These are phyloP conservation scores for Melanophora roralis DNA, from an alignment of 2,888 invertebrate species.

Conservation along the genomic window DNA sequence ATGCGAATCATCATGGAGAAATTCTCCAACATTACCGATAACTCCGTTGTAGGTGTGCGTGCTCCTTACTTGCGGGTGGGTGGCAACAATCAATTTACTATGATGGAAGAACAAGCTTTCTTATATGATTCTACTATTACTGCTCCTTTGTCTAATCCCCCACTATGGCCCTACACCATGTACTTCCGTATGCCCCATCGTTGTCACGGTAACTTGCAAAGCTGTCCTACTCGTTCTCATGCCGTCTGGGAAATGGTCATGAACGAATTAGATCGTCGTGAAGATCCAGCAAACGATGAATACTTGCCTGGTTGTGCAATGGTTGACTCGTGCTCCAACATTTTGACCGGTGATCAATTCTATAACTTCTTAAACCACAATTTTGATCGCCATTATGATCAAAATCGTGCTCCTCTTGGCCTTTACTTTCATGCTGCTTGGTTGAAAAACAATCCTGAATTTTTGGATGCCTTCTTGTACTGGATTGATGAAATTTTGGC, in stretches of 20 bases:
- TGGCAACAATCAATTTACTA: constrained; percentile 96
- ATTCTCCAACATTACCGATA: constrained; percentile 92
- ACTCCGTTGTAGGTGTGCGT: constrained; percentile 93
- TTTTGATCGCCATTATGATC: constrained; percentile 93
- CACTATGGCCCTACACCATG: constrained; percentile 98
- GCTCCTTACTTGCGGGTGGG: constrained; percentile 94
- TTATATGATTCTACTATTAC: constrained; percentile 97
- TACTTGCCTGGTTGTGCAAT: constrained; percentile 94
- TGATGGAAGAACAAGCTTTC: constrained; percentile 98
- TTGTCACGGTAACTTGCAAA: constrained; percentile 94
- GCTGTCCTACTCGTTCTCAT: constrained; percentile 93
- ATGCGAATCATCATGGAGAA: constrained; percentile 94
- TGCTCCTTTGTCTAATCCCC: constrained; percentile 92
- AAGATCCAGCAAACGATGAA: constrained; percentile 93
- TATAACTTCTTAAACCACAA: constrained; percentile 96
- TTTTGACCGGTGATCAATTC: constrained; percentile 93
- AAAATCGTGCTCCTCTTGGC: constrained; percentile 92
- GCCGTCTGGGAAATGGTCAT: constrained; percentile 98
- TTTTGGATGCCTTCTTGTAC: constrained; percentile 92
- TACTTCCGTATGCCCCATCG: constrained; percentile 97
- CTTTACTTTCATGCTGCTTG: constrained; percentile 96
- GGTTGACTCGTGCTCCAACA: constrained; percentile 97
- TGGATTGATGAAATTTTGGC: constrained; percentile 93
- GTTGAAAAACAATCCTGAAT: constrained; percentile 95
- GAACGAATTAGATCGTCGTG: constrained; percentile 94